Evolutionary conservation across 2,888 invertebrate genomes (phyloP), one percentile per base, ranked within the genome.

Genomic region (Pristionchus arcanus): DNA sequence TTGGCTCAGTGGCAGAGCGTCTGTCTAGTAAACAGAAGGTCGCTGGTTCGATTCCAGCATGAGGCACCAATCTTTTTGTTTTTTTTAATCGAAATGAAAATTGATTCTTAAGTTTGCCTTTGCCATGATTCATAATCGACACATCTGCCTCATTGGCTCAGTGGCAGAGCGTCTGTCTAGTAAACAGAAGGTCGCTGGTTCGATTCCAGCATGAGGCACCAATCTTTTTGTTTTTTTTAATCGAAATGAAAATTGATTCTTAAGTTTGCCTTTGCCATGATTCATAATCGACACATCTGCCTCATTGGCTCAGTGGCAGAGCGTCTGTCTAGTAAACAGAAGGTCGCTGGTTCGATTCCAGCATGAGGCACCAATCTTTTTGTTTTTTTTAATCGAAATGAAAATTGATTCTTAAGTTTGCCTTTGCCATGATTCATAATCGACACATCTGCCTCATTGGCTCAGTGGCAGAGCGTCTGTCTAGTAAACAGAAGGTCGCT

Each of bases 21-120:
- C 94, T 94, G 94, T 94, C 94, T 94, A 93, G 93, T 94, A 94
- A 94, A 94, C 94, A 94, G 93, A 93, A 94, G 94, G 93, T 94
- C 94, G 94, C 94, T 93, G 93, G 94, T 94, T 94, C 94, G 94
- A 94, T 81, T 87, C 53, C 63, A 55, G 59, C 42, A 66, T 86
- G 86, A 86, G 63, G 63, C 86, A 63, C 86, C 34, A 53, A 37
- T 49, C 42, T 11, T 49, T 49, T 49, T 49, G n/a, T 9, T 87
- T 49, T 96, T 96, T 49, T n/a, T n/a, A n/a, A 49, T 49, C 42
- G 42, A 37, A 9, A 42, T 42, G 25, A 28, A 77, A 25, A 11
- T 42, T 2, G 37, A 42, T 77, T 77, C 77, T 63, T 25, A 42
- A 28, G 77, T 77, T 77, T 42, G 21, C n/a, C 42, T 77, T 42